phyloP scores from a whole-genome alignment of 1,140 invertebrate genomes.

The Drosophila lacertosa region DNA sequence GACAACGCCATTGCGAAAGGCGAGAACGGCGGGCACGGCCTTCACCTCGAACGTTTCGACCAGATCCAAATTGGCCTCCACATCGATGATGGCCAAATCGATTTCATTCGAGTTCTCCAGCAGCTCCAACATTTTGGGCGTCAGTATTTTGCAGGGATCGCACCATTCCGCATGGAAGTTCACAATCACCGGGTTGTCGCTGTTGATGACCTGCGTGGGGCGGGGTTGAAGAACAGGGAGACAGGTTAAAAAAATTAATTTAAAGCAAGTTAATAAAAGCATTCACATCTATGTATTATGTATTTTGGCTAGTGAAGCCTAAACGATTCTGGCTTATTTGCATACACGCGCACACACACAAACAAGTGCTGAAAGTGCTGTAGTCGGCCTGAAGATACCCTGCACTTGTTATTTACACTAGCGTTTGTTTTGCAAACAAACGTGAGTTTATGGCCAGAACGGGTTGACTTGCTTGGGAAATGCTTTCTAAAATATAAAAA shows the following conservation, averaged over 20 bases:
- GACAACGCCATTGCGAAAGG: constrained; percentile 93
- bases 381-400: constrained; percentile 30
- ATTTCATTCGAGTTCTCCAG: constrained; percentile 91
- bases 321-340: constrained; percentile 45
- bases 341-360: constrained; percentile 56
- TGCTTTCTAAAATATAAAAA: too few relatives aligned
- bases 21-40: constrained; percentile 95
- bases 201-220: constrained; percentile 90
- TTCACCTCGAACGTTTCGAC: constrained; percentile 93
- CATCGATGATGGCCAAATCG: constrained; percentile 95
- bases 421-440: too few relatives aligned
- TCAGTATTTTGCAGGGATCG: constrained; percentile 97
- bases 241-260: neutral
- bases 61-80: constrained; percentile 93
- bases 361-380: neutral
- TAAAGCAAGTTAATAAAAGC: constrained; percentile 1
- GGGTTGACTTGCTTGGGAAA: too few relatives aligned
- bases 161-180: constrained; percentile 97
- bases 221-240: neutral
- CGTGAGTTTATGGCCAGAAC: too few relatives aligned
- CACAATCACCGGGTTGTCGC: constrained; percentile 91
- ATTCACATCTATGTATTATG: constrained; percentile 21
- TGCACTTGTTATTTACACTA: neutral
- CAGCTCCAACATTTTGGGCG: constrained; percentile 93
- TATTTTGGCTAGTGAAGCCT: constrained; percentile 14